These are phyloP conservation scores for Saccopteryx leptura DNA, from an alignment of 2,113 vertebrate genomes.

Conservation along the genomic window DNA sequence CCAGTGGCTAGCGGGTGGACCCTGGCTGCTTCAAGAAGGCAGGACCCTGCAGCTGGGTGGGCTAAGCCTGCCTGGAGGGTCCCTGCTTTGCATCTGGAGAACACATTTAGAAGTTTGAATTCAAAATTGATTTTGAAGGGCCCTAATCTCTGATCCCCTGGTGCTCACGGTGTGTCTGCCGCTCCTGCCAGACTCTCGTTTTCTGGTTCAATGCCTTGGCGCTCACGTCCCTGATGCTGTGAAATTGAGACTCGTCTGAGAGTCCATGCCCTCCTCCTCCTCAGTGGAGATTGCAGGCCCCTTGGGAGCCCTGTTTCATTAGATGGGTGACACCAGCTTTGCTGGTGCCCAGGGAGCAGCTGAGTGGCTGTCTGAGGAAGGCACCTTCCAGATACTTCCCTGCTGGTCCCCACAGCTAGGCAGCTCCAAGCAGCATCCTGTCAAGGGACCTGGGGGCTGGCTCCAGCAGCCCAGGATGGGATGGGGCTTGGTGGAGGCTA, in stretches of 20 bases:
- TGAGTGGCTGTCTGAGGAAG: conserved; percentile 60
- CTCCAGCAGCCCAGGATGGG: neutral
- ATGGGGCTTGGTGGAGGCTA: neutral
- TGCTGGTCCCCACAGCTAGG: neutral
- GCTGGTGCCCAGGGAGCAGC: conserved; percentile 67
- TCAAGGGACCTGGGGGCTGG: neutral
- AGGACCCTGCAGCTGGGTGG: conserved; percentile 41
- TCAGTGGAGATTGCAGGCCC: conserved; percentile 85
- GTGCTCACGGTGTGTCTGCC: conserved; percentile 87
- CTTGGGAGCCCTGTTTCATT: conserved; percentile 88
- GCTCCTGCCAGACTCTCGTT: conserved; percentile 87
- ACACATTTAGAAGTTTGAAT: conserved; percentile 91
- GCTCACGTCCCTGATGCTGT: conserved; percentile 89
- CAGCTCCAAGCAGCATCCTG: conserved; percentile 16
- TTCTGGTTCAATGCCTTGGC: conserved; percentile 89
- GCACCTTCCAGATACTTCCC: conserved; percentile 48
- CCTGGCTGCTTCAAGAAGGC: neutral
- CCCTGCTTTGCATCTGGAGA: conserved; percentile 82
- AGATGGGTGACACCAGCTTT: conserved; percentile 82
- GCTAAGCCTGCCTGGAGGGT: conserved; percentile 76
- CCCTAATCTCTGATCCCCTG: conserved; percentile 91
- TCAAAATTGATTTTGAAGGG: conserved; percentile 92
- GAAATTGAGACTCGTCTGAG: conserved; percentile 90
- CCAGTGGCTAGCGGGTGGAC: neutral
- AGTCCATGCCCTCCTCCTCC: conserved; percentile 85